Conservation (phyloP, 1,140 invertebrate genomes). For the Ectropis grisescens region DNA sequence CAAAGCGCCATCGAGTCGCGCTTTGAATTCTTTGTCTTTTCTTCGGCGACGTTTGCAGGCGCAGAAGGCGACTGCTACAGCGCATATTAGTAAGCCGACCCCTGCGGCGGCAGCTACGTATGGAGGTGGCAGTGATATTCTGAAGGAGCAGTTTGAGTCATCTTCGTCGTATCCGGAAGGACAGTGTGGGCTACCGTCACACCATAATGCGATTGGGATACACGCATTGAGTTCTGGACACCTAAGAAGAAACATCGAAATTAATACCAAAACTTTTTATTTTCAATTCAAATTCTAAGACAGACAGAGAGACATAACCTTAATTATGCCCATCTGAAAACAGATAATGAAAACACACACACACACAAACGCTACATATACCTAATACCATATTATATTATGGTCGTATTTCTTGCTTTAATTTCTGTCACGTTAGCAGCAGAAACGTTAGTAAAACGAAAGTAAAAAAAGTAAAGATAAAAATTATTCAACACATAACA, state of each 20-base stretch:
- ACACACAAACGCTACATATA: too few relatives aligned
- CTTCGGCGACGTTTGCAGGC: constrained; percentile 69
- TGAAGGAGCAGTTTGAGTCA: constrained; percentile 80
- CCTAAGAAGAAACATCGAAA: constrained; percentile 40
- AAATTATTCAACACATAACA: too few relatives aligned
- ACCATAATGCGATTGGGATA: constrained; percentile 87
- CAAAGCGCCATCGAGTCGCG: constrained; percentile 60
- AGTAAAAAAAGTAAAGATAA: too few relatives aligned
- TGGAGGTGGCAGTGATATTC: constrained; percentile 75
- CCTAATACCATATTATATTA: too few relatives aligned
- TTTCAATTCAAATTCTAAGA: too few relatives aligned
- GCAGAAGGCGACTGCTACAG: constrained; percentile 71
- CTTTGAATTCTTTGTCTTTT: constrained; percentile 75
- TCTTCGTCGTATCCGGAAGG: constrained; percentile 88
- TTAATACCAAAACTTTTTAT: too few relatives aligned
- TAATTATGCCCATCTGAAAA: too few relatives aligned
- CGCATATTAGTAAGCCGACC: constrained; percentile 73
- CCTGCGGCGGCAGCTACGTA: constrained; percentile 76
- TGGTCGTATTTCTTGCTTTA: too few relatives aligned
- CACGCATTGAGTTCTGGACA: constrained; percentile 92
- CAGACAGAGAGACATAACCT: too few relatives aligned
- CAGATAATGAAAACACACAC: too few relatives aligned
- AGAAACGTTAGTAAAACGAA: too few relatives aligned
- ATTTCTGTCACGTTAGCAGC: too few relatives aligned
- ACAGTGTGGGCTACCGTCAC: constrained; percentile 87